Evolutionary conservation across 2,888 invertebrate genomes (phyloP).

Genomic region (Habroteleia sp.): DNA sequence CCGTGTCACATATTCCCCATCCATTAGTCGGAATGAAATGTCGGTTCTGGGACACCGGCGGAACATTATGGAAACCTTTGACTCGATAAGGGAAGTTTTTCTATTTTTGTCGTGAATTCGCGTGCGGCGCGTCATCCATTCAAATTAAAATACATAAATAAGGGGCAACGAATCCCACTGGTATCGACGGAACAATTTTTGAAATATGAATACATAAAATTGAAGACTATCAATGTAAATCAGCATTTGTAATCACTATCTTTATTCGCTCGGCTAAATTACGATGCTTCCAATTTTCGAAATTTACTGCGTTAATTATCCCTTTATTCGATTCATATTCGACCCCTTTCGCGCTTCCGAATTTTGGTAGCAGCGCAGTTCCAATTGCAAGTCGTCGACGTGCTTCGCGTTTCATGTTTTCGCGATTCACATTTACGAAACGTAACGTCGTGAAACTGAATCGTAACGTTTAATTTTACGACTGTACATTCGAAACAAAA

Average conservation of each 20-base stretch:
- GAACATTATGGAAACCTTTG: background rate
- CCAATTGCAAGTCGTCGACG: no score
- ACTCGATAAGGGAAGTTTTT: background rate
- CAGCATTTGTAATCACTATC: conserved; percentile 14
- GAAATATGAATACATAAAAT: conserved; percentile 24
- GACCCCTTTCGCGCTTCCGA: no score
- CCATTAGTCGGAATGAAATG: no score
- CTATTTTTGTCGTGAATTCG: background rate
- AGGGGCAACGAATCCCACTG: background rate
- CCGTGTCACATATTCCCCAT: no score
- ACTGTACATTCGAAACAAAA: conserved; percentile 12
- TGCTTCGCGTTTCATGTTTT: no score
- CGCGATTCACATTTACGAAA: no score
- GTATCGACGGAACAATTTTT: conserved; percentile 10
- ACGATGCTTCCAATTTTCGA: conserved; percentile 1
- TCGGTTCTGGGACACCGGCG: no score
- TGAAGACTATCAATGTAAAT: conserved; percentile 35
- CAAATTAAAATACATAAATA: conserved; percentile 30
- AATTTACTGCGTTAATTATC: conserved; percentile 29
- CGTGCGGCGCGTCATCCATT: background rate
- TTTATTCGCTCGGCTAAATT: conserved; percentile 4
- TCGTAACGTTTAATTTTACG: conserved; percentile 5
- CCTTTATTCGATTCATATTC: no score
- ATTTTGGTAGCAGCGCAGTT: no score
- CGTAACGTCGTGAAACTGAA: no score